Percentiles rank a stretch among this genome's conserved stretches.
Conservation (phyloP, 2,797 vertebrate species). For the Erethizon dorsatum region DNA sequence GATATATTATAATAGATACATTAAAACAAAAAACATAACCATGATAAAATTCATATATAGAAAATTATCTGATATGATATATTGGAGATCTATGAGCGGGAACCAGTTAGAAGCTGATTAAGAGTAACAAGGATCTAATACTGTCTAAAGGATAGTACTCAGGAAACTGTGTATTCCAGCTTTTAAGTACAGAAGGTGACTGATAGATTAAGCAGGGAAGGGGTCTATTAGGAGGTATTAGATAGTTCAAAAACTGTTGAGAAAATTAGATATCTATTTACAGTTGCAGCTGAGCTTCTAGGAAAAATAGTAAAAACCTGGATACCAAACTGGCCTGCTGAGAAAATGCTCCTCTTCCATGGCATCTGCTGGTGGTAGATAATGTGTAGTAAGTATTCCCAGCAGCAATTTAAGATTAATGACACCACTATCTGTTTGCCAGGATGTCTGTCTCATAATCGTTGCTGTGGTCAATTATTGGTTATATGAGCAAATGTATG, state of each 20-base stretch:
- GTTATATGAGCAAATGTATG: background rate
- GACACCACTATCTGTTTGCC: background rate
- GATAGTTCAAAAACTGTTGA: background rate
- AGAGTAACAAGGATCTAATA: background rate
- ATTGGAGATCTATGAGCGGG: background rate
- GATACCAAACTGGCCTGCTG: background rate
- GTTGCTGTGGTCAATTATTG: background rate
- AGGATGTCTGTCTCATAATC: background rate
- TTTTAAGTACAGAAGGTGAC: background rate
- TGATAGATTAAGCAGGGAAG: background rate
- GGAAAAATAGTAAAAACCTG: background rate
- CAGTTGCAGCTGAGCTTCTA: background rate
- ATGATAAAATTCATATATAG: background rate
- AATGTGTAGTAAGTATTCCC: background rate
- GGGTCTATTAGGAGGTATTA: background rate
- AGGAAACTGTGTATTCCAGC: background rate
- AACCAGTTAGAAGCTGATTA: background rate
- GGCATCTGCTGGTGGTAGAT: too few relatives aligned
- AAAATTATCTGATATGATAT: background rate
- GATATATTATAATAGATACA: background rate
- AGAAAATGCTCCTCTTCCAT: background rate
- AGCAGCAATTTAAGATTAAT: background rate
- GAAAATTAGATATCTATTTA: background rate
- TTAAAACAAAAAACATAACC: background rate
- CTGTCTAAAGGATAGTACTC: background rate